Evolutionary conservation across 1,140 invertebrate genomes (phyloP), one percentile per base, ranked within the genome.

Genomic region (Geopemphigus sp.): DNA sequence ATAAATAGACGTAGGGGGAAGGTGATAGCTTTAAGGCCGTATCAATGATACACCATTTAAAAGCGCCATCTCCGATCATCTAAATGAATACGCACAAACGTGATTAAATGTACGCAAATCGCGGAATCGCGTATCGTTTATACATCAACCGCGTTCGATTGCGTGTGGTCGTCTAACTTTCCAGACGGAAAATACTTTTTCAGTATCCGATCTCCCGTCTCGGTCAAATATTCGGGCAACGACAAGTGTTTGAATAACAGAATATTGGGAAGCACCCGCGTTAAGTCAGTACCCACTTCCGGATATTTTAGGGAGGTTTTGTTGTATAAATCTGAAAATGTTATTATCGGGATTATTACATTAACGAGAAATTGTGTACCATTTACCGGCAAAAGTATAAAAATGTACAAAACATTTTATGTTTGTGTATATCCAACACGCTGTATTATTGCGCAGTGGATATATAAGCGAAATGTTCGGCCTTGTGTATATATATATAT

Each of bases 1-100:
- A 78, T 17, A 78, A 29, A 63, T 78, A 78, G n/a, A 63, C 63
- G 14, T 78, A 50, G 14, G 32, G 22, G 0, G 74, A 57, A 26
- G 74, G 50, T 5, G 57, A 50, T 14, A 61, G 45, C 26, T 78
- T 29, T 15, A 63, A 6, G 0, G 57, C 12, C 39, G 47, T 78
- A 8, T 61, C 57, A 10, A 78, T 1, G 0, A 50, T 0, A 63
- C 56, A 24, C 32, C 6, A 0, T 4, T 24, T 5, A 59, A 76
- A 76, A 17, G 12, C 5, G 8, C 73, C 56, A 0, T 78, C 74
- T 24, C 57, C 39, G 2, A 78, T 50, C 74, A 78, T 26, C 74
- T 78, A 61, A 26, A 15, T 54, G 19, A 19, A 19, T 54, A 66
- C 29, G 26, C 17, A 56, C 19, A 39, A 39, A 39, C 8, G n/a